Evolutionary conservation across 1,140 invertebrate species (phyloP).

Genomic region (Probaryconus sp.): DNA sequence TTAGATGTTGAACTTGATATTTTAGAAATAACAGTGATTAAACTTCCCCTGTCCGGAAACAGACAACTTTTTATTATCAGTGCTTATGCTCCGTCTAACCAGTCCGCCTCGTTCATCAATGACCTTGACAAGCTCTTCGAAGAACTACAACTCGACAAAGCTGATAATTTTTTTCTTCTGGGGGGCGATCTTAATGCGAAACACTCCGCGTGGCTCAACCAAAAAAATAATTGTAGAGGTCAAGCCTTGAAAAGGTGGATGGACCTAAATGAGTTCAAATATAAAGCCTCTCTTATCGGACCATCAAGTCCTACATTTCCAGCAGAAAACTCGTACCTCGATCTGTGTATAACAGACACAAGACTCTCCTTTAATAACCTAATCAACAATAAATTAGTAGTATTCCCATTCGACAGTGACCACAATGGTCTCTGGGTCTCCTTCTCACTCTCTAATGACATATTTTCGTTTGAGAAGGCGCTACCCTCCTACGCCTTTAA

Average conservation of each 20-base stretch:
- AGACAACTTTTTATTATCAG: constrained; percentile 14
- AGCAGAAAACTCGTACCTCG: constrained; percentile 4
- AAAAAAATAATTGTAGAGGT: not conserved
- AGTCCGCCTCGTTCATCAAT: constrained; percentile 2
- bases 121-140: constrained; percentile 1
- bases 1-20: constrained; percentile 12
- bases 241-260: not conserved
- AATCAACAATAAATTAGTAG: not conserved
- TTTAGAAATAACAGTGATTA: constrained; percentile 40
- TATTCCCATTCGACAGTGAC: constrained; percentile 15
- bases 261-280: not conserved
- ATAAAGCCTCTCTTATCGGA: not conserved
- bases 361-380: constrained; percentile 5
- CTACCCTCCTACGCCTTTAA: not conserved
- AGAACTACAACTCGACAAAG: constrained; percentile 4
- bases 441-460: too few species aligned
- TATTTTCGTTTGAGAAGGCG: too few species aligned
- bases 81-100: not conserved
- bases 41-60: constrained; percentile 10
- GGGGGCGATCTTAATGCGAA: constrained; percentile 6
- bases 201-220: not conserved
- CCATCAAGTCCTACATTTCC: constrained; percentile 1
- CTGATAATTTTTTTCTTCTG: not conserved
- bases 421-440: too few species aligned
- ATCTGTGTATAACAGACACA: not conserved